Base-by-base conservation (phyloP, 2,888 invertebrate genomes). In the Brachypalpus laphriformis region DNA sequence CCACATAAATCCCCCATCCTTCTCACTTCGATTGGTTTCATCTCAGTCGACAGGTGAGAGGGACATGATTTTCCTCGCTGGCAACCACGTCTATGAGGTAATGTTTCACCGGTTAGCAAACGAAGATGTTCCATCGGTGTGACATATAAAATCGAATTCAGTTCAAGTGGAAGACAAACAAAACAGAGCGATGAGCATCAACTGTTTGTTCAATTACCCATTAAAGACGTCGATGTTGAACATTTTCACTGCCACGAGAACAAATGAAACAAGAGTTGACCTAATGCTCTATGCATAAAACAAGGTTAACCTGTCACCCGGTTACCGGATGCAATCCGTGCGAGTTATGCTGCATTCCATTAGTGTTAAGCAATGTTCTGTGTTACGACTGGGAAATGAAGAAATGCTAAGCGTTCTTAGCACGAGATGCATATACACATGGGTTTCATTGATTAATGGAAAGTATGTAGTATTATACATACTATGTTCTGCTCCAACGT, bases 151-250 rank as follows among this genome's bases (percentile, higher is more conserved):
- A 70, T 77, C 45, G 70, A 77, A 22, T 56, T 57, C 65, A 22
- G 37, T 63, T 66, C 47, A 47, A 28, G 16, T 45, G 72, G 65
- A 31, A 45, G 34, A 59, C 57, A 40, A 49, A 45, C 42, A 45
- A 72, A 61, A 25, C 42, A 25, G 31, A 57, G 8, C 59, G 57
- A 28, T 72, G 31, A 78, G 47, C 61, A 40, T 66, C 45, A 56
- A 54, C 31, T 74, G 78, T 72, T 37, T 68, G 82, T 83, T 83
- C 74, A 83, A 78, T 78, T 78, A 71, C 37, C 78, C 68, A 78
- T 78, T 78, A 78, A 68, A 74, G 78, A 78, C 76, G 65, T 71
- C 77, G 65, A 54, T 65, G 72, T 72, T 72, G 61, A 59, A 71
- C 77, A 76, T 56, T 34, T 45, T 28, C 20, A 42, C 71, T 51